Base-by-base conservation (phyloP, 2,888 invertebrate species). In the Villa cingulata region DNA sequence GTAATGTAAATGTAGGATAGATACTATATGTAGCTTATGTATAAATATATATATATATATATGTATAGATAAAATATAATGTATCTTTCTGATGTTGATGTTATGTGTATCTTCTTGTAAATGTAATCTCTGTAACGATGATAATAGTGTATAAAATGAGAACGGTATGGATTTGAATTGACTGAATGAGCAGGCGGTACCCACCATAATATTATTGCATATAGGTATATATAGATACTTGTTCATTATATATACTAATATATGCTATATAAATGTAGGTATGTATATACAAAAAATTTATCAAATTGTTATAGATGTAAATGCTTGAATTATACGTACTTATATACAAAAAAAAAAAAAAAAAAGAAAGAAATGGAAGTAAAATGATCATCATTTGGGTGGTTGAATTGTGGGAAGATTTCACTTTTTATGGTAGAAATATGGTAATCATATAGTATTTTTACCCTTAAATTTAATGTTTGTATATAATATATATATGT, bases 341-440 rank as follows among this genome's bases (percentile, higher is more conserved):
- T n/a, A n/a, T n/a, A n/a, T n/a, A n/a, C n/a, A n/a, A n/a, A n/a
- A n/a, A n/a, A n/a, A n/a, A n/a, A n/a, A n/a, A 46, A 43, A 48
- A 46, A 46, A 46, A 38, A 48, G 46, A 44, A 48, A 51, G 46
- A 51, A 51, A 51, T 51, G 51, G 46, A 41, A 48, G 51, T 48
- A 51, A 48, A 32, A 51, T n/a, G n/a, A 46, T 48, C 48, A 51
- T 51, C 51, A 48, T 51, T 46, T 44, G 44, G 45, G 46, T 48
- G 51, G 48, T 48, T 44, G 41, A 48, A 44, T 41, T 45, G 41
- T 46, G 46, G 46, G 48, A 46, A 41, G 43, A 20, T 16, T 44
- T 36, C 46, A 20, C 27, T 51, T 51, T 50, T 51, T 51, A 51
- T 51, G 46, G 48, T 18, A 36, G 20, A 51, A 51, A 48, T 51